These are phyloP conservation scores for Nemopilema nomurai DNA, from an alignment of 30 jellyfish, hydroid and myxozoan genomes.

Conservation along the genomic window DNA sequence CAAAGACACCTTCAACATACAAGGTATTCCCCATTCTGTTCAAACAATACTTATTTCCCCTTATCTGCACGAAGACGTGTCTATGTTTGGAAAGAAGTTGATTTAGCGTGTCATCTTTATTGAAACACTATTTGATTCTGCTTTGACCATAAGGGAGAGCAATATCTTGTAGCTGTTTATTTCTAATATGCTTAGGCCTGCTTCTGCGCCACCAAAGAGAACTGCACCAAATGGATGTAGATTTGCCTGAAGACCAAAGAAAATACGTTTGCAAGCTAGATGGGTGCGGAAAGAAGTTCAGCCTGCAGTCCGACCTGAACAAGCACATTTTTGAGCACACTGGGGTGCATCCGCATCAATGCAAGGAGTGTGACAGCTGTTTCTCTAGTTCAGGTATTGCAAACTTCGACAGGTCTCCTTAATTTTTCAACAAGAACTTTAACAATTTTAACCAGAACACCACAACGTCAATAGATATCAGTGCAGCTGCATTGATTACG, in stretches of 20 bases:
- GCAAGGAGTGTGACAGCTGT: conserved; percentile 45
- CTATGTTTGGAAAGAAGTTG: too few species aligned
- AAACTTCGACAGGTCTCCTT: not conserved
- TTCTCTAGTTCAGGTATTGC: conserved; percentile 64
- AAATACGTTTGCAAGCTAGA: conserved; percentile 34
- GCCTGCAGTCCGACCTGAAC: conserved; percentile 62
- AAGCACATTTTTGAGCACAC: conserved; percentile 62
- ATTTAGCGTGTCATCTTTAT: too few species aligned
- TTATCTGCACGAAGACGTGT: too few species aligned
- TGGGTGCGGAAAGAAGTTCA: conserved; percentile 62
- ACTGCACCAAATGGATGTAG: conserved; percentile 52
- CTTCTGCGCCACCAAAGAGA: conserved; percentile 62
- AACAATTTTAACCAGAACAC: too few species aligned
- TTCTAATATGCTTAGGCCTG: conserved; percentile 2
- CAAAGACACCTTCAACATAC: conserved; percentile 48
- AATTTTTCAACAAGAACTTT: too few species aligned
- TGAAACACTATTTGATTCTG: too few species aligned
- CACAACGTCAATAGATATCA: too few species aligned
- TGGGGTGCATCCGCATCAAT: conserved; percentile 62
- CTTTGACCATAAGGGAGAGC: too few species aligned
- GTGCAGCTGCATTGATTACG: too few species aligned
- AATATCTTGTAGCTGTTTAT: not conserved
- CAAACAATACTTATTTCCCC: too few species aligned
- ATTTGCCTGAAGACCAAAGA: conserved; percentile 41
- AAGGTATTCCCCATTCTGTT: too few species aligned